Evolutionary conservation across 1,140 invertebrate genomes (phyloP), one percentile per base, ranked within the genome.

Genomic region (Philopotamus ludificatus): DNA sequence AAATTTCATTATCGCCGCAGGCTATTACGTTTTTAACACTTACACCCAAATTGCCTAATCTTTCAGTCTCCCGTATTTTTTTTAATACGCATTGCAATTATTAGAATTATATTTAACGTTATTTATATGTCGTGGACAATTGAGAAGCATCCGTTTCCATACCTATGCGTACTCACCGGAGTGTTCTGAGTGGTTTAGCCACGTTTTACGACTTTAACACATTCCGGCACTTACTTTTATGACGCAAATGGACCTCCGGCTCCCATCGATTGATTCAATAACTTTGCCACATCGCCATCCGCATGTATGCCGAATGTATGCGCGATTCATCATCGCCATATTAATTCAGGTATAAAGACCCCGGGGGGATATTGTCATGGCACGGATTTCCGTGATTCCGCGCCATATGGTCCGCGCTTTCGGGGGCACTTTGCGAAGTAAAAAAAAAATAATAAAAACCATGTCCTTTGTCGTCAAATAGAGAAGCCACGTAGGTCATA

Each of bases 191-290:
- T 34, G 28, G 8, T 47, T 16, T 7, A 16, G 20, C 51, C 51
- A 15, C 10, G 16, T 66, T 66, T 66, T 45, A 60, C 47, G 63
- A 42, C 58, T 57, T 39, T 39, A 62, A 66, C 57, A 66, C 42
- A 61, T 66, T 62, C 57, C 51, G 44, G 65, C 65, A 66, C 58
- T 66, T 62, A 66, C 58, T 66, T 66, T 66, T 62, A 62, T 61
- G 50, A 58, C 65, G 55, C 42, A 58, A 58, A 58, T 41, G 28
- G 28, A 41, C 55, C 55, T 41, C 26, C 28, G 34, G 12, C 41
- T 39, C 51, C 9, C 51, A 26, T 28, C 28, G 51, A 54, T 54
- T 25, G 51, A 54, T 54, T 28, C 25, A 25, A 10, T 25, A 26
- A 12, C 18, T 4, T 20, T 8, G 44, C 44, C 44, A 12, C 18